A percentile compares a stretch with the other conserved stretches of the same genome.
Evolutionary conservation across 2,888 invertebrate genomes (phyloP).

Genomic region (Lissonota sp.): DNA sequence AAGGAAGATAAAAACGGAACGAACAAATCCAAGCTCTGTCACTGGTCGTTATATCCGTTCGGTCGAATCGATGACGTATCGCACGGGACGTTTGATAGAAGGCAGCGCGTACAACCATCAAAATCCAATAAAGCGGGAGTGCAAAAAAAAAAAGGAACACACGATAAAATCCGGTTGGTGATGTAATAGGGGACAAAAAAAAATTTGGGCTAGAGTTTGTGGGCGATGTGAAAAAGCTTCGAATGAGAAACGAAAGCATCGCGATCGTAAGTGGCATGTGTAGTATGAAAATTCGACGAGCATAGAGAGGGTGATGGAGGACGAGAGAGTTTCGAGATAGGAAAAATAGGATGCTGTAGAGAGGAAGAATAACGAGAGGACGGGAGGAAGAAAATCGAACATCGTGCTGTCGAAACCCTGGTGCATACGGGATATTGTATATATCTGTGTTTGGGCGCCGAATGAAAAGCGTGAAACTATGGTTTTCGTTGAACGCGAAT

Average conservation of each 20-base stretch:
- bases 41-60: constrained; percentile 6
- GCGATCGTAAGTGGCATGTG: constrained; percentile 7
- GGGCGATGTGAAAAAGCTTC: background rate
- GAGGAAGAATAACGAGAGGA: background rate
- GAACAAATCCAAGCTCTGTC: constrained; percentile 5
- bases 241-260: constrained; percentile 5
- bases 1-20: background rate
- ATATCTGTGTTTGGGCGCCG: background rate
- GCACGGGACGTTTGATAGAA: constrained; percentile 1
- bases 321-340: background rate
- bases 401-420: background rate
- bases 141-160: constrained; percentile 17
- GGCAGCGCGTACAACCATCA: constrained; percentile 6
- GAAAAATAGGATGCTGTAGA: constrained; percentile 1
- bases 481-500: constrained; percentile 64
- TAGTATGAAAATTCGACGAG: background rate
- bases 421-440: background rate
- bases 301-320: constrained; percentile 1
- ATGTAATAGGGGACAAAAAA: constrained; percentile 10
- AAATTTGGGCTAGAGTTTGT: background rate
- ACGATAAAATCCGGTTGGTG: constrained; percentile 14
- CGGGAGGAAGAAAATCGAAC: background rate
- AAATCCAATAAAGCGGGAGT: constrained; percentile 29
- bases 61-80: background rate
- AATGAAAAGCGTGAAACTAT: constrained; percentile 35